A percentile compares a stretch with the other conserved stretches of the same genome.
Evolutionary conservation across 23 tunicate species (phyloP).

Genomic region (Trididemnum clinides): DNA sequence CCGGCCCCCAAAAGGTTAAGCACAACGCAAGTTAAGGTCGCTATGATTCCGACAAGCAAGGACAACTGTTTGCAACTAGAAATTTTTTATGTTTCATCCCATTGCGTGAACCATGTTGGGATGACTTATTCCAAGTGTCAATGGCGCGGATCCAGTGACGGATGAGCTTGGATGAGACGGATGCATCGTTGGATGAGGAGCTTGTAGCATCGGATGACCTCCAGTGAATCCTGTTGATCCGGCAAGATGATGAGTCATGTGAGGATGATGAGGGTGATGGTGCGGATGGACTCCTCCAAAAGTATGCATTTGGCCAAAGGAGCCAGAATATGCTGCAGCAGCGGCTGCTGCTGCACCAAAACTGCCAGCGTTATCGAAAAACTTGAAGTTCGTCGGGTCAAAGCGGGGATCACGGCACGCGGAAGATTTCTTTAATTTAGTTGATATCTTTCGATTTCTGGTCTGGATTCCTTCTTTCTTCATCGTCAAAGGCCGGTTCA

Average conservation of each 20-base stretch:
- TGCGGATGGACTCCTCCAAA: constrained; percentile 77
- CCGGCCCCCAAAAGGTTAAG: no score
- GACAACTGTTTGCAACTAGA: no score
- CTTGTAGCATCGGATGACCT: constrained; percentile 65
- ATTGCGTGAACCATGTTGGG: constrained; percentile 88
- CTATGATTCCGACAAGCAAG: no score
- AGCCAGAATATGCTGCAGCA: constrained; percentile 85
- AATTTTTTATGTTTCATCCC: no score
- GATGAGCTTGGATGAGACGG: constrained; percentile 58
- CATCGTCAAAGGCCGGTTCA: constrained; percentile 98
- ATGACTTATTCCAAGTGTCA: constrained; percentile 65
- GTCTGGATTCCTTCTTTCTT: constrained; percentile 99
- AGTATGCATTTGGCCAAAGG: constrained; percentile 80
- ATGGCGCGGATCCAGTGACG: constrained; percentile 53
- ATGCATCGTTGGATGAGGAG: constrained; percentile 68
- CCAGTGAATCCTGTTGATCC: constrained; percentile 69
- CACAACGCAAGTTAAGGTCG: no score
- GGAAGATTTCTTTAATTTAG: constrained; percentile 93
- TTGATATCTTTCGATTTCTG: constrained; percentile 94
- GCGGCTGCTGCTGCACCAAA: constrained; percentile 79
- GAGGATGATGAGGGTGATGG: constrained; percentile 60
- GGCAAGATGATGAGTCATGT: constrained; percentile 53
- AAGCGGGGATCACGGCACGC: constrained; percentile 81
- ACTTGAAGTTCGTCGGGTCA: constrained; percentile 81
- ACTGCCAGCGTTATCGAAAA: constrained; percentile 65